Conservation (phyloP, 2,797 vertebrate genomes). For the Otus scops region DNA sequence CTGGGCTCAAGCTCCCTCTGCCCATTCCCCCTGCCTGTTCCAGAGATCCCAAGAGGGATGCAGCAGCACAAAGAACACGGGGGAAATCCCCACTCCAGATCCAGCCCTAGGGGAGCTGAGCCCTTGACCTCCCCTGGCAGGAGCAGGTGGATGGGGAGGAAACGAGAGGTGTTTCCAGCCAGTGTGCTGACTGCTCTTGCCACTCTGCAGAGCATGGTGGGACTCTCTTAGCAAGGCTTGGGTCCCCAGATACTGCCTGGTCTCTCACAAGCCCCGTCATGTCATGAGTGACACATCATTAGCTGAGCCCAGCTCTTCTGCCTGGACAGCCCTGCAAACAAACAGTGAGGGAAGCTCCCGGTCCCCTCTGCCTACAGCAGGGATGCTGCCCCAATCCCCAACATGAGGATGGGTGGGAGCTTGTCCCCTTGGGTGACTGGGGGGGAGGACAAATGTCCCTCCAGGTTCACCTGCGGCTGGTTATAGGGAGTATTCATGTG, state of each 20-base stretch:
- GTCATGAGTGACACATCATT: accelerated
- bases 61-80: neutral
- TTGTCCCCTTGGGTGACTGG: neutral
- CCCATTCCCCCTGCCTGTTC: neutral
- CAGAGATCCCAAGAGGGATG: neutral
- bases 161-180: neutral
- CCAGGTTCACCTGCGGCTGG: neutral
- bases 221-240: neutral
- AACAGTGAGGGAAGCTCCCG: neutral
- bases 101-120: neutral
- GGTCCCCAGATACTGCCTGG: neutral
- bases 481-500: accelerated
- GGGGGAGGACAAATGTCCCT: accelerated
- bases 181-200: neutral
- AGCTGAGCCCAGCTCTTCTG: neutral
- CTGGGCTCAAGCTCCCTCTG: neutral
- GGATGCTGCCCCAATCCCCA: neutral
- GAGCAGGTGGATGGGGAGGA: accelerated
- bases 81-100: neutral
- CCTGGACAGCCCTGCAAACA: neutral
- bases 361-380: neutral
- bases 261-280: neutral
- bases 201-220: accelerated
- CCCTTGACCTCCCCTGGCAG: neutral
- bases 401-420: neutral